A percentile compares a stretch with the other conserved stretches of the same genome.
Conservation (phyloP, 2,113 vertebrate genomes). For the Xenopus laevis region DNA sequence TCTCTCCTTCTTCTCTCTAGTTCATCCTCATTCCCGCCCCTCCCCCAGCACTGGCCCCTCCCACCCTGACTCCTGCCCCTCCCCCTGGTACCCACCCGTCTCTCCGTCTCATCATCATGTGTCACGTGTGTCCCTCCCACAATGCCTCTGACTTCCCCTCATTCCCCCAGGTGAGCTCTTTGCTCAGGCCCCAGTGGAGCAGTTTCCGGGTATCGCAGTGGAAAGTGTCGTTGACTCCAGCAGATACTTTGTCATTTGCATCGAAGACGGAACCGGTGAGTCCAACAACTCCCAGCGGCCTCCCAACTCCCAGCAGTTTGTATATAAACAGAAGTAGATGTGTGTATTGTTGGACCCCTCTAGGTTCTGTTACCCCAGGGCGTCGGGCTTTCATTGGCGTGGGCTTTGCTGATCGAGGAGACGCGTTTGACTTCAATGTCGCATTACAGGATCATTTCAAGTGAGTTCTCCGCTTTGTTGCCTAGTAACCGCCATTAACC, state of each 20-base stretch:
- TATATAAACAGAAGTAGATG: too few relatives aligned
- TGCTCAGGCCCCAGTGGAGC: conserved; percentile 86
- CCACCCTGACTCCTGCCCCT: too few relatives aligned
- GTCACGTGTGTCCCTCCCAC: too few relatives aligned
- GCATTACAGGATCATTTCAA: conserved; percentile 96
- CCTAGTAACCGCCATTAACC: too few relatives aligned
- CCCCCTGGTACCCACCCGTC: too few relatives aligned
- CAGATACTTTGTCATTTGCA: conserved; percentile 87
- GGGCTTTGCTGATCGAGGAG: conserved; percentile 88
- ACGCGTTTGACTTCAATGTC: conserved; percentile 96
- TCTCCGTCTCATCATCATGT: too few relatives aligned
- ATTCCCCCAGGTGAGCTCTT: conserved; percentile 82
- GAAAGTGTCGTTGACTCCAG: conserved; percentile 90
- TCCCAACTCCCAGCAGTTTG: too few relatives aligned
- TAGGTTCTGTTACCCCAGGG: conserved; percentile 62
- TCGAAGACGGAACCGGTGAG: conserved; percentile 85
- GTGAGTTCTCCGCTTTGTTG: conserved; percentile 65
- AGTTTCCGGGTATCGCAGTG: conserved; percentile 82
- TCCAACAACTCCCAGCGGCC: background rate
- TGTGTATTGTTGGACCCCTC: too few relatives aligned
- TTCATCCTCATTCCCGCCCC: too few relatives aligned
- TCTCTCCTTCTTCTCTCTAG: too few relatives aligned
- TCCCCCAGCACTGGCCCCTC: too few relatives aligned
- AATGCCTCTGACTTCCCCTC: too few relatives aligned
- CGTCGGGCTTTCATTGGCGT: conserved; percentile 91